Evolutionary conservation across 2,888 invertebrate species (phyloP), one percentile per base, ranked within the genome.

Genomic region (Metopia argyrocephala): DNA sequence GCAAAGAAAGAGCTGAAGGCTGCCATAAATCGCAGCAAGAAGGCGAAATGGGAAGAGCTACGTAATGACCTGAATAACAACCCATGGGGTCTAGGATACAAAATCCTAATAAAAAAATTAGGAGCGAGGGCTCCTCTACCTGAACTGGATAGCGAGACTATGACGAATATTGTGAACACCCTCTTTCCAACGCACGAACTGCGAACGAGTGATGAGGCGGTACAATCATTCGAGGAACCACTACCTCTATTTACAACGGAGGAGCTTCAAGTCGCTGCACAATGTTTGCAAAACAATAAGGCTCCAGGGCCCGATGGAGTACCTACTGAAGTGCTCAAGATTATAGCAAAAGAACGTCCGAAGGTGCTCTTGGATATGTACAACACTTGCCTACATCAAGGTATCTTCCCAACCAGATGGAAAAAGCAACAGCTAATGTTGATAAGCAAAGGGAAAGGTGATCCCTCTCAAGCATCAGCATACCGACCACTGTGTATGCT

Each of bases 251-350:
- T 18, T 23, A 56, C 3, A 38, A n/a, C n/a, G 18, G 25, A 56
- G 2, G 56, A 57, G 23, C 54, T 54, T 21, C 9, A 31, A 21
- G 5, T 9, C n/a, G 50, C 50, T 18, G 45, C 23, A 23, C 18
- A 28, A 9, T 18, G n/a, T 7, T 3, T 57, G 2, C 23, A 48
- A 7, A 52, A 50, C 12, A 74, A 65, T 5, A 74, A 56, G 45
- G 73, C 64, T 5, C 54, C 73, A 5, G 65, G 73, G 1, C 52
- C 50, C 4, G 74, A 66, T 25, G 74, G 74, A 12, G 45, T 74
- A 3, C 59, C 20, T 28, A 9, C 28, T 3, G 75, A 57, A 25
- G 38, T 59, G 2, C 48, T 64, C 5, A 65, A 73, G 31, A 12
- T 31, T 9, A 18, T 52, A 6, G 54, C 46, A 1, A 48, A 54